Conservation (phyloP, 1,140 invertebrate species). For the Zelostemma sp. region DNA sequence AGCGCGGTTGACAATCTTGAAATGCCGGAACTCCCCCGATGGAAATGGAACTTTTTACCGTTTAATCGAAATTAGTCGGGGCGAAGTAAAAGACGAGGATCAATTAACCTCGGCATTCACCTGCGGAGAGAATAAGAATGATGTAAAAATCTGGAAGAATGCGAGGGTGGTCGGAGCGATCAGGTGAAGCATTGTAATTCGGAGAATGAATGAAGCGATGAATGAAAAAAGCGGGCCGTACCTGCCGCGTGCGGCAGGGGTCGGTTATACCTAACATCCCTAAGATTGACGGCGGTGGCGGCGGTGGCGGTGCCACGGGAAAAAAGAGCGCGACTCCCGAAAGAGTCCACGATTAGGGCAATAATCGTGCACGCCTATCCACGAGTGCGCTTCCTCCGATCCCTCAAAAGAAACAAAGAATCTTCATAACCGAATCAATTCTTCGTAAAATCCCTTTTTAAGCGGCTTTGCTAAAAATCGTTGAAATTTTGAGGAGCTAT, state of each 20-base stretch:
- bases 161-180: slow-evolving; percentile 57
- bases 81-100: not conserved
- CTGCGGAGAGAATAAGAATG: slow-evolving; percentile 19
- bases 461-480: no score
- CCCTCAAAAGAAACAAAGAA: no score
- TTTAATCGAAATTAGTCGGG: no score
- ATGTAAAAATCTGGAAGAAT: slow-evolving; percentile 58
- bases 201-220: slow-evolving; percentile 55
- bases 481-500: no score
- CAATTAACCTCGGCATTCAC: not conserved
- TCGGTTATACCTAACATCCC: slow-evolving; percentile 15
- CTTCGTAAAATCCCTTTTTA: not conserved
- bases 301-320: slow-evolving; percentile 4
- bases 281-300: slow-evolving; percentile 21
- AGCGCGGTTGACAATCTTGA: no score
- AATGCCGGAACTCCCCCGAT: no score
- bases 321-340: slow-evolving; percentile 10
- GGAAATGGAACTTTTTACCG: no score
- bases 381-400: no score
- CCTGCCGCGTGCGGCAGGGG: slow-evolving; percentile 48
- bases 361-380: slow-evolving; percentile 11
- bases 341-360: not conserved
- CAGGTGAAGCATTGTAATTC: slow-evolving; percentile 62
- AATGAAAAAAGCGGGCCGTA: slow-evolving; percentile 58
- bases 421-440: no score